phyloP scores from a whole-genome alignment of 2,888 invertebrate species.

The Drosophila atripex region DNA sequence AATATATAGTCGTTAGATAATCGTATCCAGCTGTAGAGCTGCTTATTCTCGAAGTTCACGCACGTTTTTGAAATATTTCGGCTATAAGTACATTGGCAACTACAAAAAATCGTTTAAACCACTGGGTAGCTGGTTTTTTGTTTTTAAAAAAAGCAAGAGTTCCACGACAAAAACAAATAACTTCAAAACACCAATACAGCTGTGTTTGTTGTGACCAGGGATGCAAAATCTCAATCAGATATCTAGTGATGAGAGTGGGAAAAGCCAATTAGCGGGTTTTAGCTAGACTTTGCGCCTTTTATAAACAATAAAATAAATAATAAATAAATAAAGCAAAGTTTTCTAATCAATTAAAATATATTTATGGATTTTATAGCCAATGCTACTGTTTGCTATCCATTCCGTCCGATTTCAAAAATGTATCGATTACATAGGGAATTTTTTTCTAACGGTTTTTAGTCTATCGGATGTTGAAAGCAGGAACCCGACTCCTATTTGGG shows the following conservation, averaged over 20 bases:
- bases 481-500: slow-evolving; percentile 86
- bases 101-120: neutral
- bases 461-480: neutral
- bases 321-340: neutral
- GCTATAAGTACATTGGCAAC: neutral
- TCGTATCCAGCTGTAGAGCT: slow-evolving; percentile 1
- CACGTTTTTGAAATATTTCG: neutral
- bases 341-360: neutral
- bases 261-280: neutral
- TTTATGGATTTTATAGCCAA: neutral
- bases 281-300: neutral
- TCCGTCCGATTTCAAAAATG: neutral
- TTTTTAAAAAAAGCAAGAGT: slow-evolving; percentile 1
- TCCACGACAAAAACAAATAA: slow-evolving; percentile 55
- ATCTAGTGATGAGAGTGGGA: neutral
- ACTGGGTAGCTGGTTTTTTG: slow-evolving; percentile 1
- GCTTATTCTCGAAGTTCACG: neutral
- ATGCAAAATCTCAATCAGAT: slow-evolving; percentile 5
- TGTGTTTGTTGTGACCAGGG: slow-evolving; percentile 44
- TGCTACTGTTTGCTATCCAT: neutral
- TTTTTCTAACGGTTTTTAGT: neutral
- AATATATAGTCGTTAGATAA: slow-evolving; percentile 31
- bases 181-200: slow-evolving; percentile 44
- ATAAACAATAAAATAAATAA: neutral
- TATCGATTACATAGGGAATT: neutral